Evolutionary conservation across 2,797 vertebrate genomes (phyloP).

Genomic region (Esox lucius): DNA sequence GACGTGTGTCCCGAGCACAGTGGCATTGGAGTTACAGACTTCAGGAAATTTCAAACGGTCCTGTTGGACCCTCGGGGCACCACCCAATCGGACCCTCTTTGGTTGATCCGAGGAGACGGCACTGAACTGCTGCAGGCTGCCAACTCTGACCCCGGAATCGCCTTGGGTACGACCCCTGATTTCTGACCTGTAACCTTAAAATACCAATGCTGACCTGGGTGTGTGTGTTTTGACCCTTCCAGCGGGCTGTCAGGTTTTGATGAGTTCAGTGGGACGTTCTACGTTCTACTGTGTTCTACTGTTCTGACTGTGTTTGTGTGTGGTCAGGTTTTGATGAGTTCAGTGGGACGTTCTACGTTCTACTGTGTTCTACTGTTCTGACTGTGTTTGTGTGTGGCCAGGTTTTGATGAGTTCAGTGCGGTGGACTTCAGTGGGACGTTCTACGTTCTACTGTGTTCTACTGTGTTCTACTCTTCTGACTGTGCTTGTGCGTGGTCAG

Average conservation of each 20-base stretch:
- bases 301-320: not conserved
- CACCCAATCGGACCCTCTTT: conserved; percentile 93
- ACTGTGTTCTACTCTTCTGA: not conserved
- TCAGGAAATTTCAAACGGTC: conserved; percentile 95
- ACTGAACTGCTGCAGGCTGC: conserved; percentile 94
- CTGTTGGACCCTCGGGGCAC: conserved; percentile 94
- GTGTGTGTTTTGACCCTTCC: not conserved
- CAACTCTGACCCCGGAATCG: conserved; percentile 96
- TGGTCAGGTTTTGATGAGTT: conserved; percentile 89
- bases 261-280: conserved; percentile 93
- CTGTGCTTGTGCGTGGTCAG: conserved; percentile 60
- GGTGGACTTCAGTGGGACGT: conserved; percentile 95
- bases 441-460: too few species aligned
- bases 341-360: conserved; percentile 96
- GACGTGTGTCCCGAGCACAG: conserved; percentile 93
- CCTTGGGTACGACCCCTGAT: conserved; percentile 80
- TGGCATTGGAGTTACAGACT: conserved; percentile 89
- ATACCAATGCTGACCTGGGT: not conserved
- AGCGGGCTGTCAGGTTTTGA: conserved; percentile 88
- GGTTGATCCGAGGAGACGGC: conserved; percentile 94
- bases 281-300: conserved; percentile 73
- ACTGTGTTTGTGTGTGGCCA: conserved; percentile 46
- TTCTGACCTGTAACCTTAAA: too few species aligned
- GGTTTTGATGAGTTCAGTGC: conserved; percentile 90
- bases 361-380: not conserved